These are phyloP conservation scores for Oedothorax gibbosus DNA, from an alignment of 1,140 invertebrate species.

Conservation along the genomic window DNA sequence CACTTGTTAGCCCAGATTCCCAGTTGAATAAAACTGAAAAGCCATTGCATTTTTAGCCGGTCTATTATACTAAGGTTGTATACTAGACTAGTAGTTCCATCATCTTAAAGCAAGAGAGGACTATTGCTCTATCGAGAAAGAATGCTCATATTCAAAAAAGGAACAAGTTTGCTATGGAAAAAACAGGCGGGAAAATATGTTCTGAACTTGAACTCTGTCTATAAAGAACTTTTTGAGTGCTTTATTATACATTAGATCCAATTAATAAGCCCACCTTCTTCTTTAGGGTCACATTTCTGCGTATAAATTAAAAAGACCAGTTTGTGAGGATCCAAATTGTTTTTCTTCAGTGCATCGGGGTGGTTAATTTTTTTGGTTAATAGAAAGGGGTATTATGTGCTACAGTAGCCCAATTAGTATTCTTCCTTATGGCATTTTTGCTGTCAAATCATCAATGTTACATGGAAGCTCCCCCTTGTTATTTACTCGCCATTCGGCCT, in stretches of 20 bases:
- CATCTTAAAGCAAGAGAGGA: too few species aligned
- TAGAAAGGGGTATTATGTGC: neutral
- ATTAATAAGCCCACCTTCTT: slow-evolving; percentile 50
- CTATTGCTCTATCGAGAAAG: too few species aligned
- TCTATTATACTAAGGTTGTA: too few species aligned
- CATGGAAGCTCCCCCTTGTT: neutral
- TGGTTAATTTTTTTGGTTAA: slow-evolving; percentile 11
- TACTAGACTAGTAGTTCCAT: too few species aligned
- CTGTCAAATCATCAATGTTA: neutral
- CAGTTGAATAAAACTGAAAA: too few species aligned
- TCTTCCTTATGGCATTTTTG: neutral
- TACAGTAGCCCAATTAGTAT: neutral
- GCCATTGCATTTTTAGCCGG: too few species aligned
- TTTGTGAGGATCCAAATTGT: neutral
- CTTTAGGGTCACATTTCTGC: slow-evolving; percentile 22
- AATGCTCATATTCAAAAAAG: neutral
- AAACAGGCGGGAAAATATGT: slow-evolving; percentile 25
- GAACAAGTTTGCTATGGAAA: slow-evolving; percentile 21
- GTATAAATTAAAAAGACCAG: slow-evolving; percentile 50
- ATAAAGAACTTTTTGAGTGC: slow-evolving; percentile 49
- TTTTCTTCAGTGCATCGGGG: slow-evolving; percentile 11
- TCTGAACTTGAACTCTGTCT: slow-evolving; percentile 29
- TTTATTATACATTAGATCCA: slow-evolving; percentile 56
- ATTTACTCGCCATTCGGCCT: too few species aligned
- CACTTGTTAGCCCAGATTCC: too few species aligned